A percentile compares a stretch with the other conserved stretches of the same genome.
These are phyloP conservation scores for Ophion ventricosus DNA, from an alignment of 2,888 invertebrate species.

Conservation along the genomic window DNA sequence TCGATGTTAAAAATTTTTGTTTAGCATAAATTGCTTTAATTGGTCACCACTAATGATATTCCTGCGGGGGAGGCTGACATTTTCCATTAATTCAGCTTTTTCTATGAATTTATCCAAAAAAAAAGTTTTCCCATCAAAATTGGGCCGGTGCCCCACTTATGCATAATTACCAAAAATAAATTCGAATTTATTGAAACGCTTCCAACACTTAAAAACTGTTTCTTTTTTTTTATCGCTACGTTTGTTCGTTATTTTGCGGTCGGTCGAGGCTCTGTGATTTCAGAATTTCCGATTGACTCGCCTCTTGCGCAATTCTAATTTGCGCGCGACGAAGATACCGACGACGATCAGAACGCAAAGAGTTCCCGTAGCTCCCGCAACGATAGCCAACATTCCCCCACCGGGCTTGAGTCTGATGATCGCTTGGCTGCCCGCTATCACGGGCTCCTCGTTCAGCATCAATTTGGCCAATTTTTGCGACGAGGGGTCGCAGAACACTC, in stretches of 20 bases:
- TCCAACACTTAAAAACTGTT: background rate
- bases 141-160: no score
- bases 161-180: no score
- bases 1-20: no score
- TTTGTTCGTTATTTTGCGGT: background rate
- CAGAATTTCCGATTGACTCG: constrained; percentile 78
- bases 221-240: background rate
- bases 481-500: constrained; percentile 83
- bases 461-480: constrained; percentile 64
- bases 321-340: constrained; percentile 75
- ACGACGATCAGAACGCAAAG: constrained; percentile 73
- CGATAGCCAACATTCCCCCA: constrained; percentile 71
- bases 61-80: no score
- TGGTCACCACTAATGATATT: no score
- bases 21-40: no score
- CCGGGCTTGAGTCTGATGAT: constrained; percentile 72
- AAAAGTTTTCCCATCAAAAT: no score
- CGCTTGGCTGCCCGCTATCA: constrained; percentile 50
- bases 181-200: no score
- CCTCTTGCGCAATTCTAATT: constrained; percentile 66
- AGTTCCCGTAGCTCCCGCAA: constrained; percentile 69
- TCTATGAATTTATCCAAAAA: no score
- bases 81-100: no score
- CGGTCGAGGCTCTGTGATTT: constrained; percentile 6
- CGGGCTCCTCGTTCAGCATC: constrained; percentile 64